Percentiles rank a stretch among this genome's conserved stretches.
Evolutionary conservation across 2,113 vertebrate genomes (phyloP).

Genomic region (Nasalis larvatus): DNA sequence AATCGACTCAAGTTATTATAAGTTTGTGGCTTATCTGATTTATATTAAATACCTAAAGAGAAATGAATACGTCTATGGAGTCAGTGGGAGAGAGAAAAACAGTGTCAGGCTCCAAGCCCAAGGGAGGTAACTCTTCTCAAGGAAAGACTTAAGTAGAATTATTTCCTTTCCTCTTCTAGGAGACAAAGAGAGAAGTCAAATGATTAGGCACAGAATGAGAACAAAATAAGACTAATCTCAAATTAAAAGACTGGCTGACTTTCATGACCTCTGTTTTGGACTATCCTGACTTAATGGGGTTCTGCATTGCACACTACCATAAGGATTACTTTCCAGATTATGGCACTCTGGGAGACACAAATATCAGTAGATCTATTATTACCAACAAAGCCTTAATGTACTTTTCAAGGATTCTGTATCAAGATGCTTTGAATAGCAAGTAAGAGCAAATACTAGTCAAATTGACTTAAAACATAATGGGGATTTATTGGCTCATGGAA

Average conservation of each 20-base stretch:
- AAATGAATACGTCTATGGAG: conserved; percentile 39
- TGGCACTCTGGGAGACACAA: background rate
- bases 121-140: conserved; percentile 37
- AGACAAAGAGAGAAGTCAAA: conserved; percentile 36
- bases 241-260: background rate
- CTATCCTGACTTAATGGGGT: background rate
- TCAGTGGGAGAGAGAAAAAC: conserved; percentile 49
- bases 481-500: background rate
- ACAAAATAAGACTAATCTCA: conserved; percentile 7
- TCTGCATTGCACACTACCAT: background rate
- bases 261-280: background rate
- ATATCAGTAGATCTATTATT: background rate
- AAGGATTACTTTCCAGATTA: background rate
- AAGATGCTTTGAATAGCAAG: background rate
- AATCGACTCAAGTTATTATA: conserved; percentile 60
- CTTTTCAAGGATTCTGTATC: background rate
- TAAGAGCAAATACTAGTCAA: conserved; percentile 34
- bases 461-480: background rate
- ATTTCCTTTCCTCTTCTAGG: conserved; percentile 37
- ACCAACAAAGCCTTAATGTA: background rate
- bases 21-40: conserved; percentile 71
- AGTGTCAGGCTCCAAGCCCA: conserved; percentile 8
- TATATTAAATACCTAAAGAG: conserved; percentile 61
- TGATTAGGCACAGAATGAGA: background rate
- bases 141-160: conserved; percentile 41